Evolutionary conservation across 2,888 invertebrate species (phyloP).

Genomic region (Hypselothyrea guttata): DNA sequence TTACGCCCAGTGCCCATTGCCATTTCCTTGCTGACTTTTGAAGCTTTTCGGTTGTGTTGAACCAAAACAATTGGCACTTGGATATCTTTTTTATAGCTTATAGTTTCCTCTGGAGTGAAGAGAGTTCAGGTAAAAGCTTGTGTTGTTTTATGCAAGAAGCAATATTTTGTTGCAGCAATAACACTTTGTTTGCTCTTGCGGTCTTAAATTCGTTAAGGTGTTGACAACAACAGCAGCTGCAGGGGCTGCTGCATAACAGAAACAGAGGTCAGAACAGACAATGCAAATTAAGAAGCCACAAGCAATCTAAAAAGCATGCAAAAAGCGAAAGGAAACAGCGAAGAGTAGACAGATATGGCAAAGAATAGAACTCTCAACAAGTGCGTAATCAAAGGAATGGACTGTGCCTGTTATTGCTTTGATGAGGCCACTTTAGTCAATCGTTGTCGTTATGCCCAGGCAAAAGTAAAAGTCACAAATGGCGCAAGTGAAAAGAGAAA

Average conservation of each 20-base stretch:
- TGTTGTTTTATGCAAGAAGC: no score
- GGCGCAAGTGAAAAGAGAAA: background rate
- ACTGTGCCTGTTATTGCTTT: conserved; percentile 71
- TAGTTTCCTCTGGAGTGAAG: background rate
- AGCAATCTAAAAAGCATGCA: conserved; percentile 4
- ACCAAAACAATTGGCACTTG: conserved; percentile 34
- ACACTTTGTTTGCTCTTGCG: background rate
- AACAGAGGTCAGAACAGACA: conserved; percentile 30
- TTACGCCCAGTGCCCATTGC: conserved; percentile 1
- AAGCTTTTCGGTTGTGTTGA: conserved; percentile 20
- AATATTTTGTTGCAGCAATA: background rate
- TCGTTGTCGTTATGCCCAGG: conserved; percentile 46
- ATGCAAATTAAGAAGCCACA: conserved; percentile 59
- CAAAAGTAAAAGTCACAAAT: background rate
- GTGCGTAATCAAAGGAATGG: conserved; percentile 47
- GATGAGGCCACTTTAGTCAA: conserved; percentile 75
- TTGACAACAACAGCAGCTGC: conserved; percentile 33
- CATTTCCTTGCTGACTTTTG: conserved; percentile 31
- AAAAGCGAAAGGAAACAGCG: background rate
- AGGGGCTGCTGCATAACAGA: conserved; percentile 3
- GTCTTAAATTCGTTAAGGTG: conserved; percentile 39
- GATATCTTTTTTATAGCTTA: conserved; percentile 11
- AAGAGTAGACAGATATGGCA: conserved; percentile 1
- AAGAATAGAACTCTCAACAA: conserved; percentile 13
- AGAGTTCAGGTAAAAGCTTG: conserved; percentile 17